phyloP scores from a whole-genome alignment of 2,113 vertebrate genomes.

The Oophaga pumilio region DNA sequence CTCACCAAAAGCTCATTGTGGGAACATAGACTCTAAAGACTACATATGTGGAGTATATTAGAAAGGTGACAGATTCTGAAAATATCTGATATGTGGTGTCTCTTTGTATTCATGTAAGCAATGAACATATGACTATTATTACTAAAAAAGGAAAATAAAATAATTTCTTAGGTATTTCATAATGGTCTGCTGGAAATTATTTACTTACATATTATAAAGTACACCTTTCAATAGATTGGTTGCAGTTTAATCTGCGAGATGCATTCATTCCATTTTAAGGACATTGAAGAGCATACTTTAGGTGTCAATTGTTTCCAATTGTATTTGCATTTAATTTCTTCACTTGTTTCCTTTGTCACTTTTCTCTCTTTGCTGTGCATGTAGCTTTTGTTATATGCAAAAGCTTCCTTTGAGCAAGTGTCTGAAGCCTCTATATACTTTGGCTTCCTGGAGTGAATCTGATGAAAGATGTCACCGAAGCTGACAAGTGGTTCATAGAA shows the following conservation, averaged over 20 bases:
- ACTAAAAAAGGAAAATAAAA: too few species aligned
- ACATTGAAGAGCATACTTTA: background rate
- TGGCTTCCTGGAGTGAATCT: slow-evolving; percentile 55
- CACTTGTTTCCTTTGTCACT: slow-evolving; percentile 38
- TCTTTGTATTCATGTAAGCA: too few species aligned
- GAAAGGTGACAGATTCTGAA: too few species aligned
- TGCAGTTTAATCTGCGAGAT: background rate
- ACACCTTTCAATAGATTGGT: background rate
- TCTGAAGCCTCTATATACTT: slow-evolving; percentile 47
- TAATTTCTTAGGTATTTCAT: too few species aligned
- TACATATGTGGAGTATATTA: too few species aligned
- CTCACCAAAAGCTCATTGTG: too few species aligned
- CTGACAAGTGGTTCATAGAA: slow-evolving; percentile 55
- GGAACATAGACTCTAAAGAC: too few species aligned
- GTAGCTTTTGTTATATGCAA: slow-evolving; percentile 53
- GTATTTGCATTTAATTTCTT: slow-evolving; percentile 44
- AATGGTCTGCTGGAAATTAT: too few species aligned
- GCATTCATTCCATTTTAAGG: background rate
- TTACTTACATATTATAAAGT: too few species aligned
- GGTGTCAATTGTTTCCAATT: slow-evolving; percentile 24
- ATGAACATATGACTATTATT: too few species aligned
- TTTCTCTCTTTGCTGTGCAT: slow-evolving; percentile 27
- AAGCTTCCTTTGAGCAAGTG: slow-evolving; percentile 51
- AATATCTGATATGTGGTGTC: too few species aligned
- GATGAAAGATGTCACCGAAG: slow-evolving; percentile 56